phyloP scores from a whole-genome alignment of 2,113 vertebrate genomes.

The Rana temporaria region DNA sequence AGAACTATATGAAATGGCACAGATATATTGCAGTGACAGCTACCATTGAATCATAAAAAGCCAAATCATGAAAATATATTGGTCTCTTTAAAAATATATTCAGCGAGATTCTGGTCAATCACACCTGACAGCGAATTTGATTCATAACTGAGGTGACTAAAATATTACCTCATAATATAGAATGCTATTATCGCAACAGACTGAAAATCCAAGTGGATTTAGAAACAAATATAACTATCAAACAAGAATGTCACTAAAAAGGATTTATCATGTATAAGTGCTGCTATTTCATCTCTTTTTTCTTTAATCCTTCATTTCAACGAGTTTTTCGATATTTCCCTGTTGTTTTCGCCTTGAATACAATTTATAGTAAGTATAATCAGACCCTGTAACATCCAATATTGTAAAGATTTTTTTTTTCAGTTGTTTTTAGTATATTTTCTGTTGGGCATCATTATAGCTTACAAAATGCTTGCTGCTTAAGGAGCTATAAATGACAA shows the following conservation, averaged over 20 bases:
- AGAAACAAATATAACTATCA: conserved; percentile 46
- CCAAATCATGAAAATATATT: too few relatives aligned
- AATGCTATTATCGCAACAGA: conserved; percentile 52
- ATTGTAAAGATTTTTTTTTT: conserved; percentile 18
- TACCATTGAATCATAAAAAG: too few relatives aligned
- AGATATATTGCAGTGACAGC: too few relatives aligned
- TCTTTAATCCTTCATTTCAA: conserved; percentile 46
- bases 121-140: conserved; percentile 37
- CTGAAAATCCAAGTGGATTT: conserved; percentile 43
- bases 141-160: conserved; percentile 40
- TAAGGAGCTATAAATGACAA: conserved; percentile 54
- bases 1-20: too few relatives aligned
- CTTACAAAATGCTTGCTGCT: conserved; percentile 20
- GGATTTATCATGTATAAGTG: conserved; percentile 46
- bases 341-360: conserved; percentile 53
- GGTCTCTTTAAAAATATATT: conserved; percentile 22
- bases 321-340: conserved; percentile 40
- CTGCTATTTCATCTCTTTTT: conserved; percentile 48
- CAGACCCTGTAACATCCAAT: conserved; percentile 16
- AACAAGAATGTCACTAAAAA: conserved; percentile 24
- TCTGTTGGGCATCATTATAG: conserved; percentile 9
- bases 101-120: conserved; percentile 37
- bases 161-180: conserved; percentile 49
- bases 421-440: conserved; percentile 36
- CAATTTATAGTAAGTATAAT: conserved; percentile 47